Evolutionary conservation across 1,140 invertebrate species (phyloP).

Genomic region (Rhynchophorus ferrugineus): DNA sequence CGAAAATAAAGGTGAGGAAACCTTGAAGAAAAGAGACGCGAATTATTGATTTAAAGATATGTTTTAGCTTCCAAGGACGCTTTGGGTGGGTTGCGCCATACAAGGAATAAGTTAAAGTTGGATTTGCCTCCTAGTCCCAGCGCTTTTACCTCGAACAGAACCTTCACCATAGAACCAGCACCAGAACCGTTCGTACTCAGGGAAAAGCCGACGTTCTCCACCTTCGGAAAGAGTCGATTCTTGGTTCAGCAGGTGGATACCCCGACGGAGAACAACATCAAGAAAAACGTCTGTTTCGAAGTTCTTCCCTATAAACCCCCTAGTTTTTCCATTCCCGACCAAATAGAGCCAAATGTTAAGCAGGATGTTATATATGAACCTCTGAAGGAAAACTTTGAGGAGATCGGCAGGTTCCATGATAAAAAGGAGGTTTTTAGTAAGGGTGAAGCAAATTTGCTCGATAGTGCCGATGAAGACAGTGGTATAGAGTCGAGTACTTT

Average conservation of each 20-base stretch:
- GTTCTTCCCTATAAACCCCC: slow-evolving; percentile 38
- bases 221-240: slow-evolving; percentile 39
- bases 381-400: slow-evolving; percentile 8
- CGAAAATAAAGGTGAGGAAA: slow-evolving; percentile 8
- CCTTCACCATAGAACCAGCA: slow-evolving; percentile 29
- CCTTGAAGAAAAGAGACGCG: too few relatives aligned
- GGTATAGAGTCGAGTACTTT: slow-evolving; percentile 52
- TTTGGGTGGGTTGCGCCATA: slow-evolving; percentile 65
- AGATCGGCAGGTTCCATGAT: slow-evolving; percentile 6
- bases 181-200: slow-evolving; percentile 29
- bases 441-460: slow-evolving; percentile 50
- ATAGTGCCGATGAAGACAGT: slow-evolving; percentile 52
- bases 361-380: slow-evolving; percentile 13
- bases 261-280: slow-evolving; percentile 14
- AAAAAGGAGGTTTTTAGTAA: slow-evolving; percentile 40
- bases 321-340: slow-evolving; percentile 9
- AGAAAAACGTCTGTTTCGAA: slow-evolving; percentile 39
- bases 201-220: slow-evolving; percentile 38
- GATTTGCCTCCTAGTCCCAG: slow-evolving; percentile 54
- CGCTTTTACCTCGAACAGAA: slow-evolving; percentile 34
- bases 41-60: neutral
- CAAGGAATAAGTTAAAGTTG: slow-evolving; percentile 60
- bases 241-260: slow-evolving; percentile 40
- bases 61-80: slow-evolving; percentile 18
- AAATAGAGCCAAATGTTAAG: slow-evolving; percentile 1